Evolutionary conservation across 2,113 vertebrate genomes (phyloP), one percentile per base, ranked within the genome.

Genomic region (Eleginops maclovinus): DNA sequence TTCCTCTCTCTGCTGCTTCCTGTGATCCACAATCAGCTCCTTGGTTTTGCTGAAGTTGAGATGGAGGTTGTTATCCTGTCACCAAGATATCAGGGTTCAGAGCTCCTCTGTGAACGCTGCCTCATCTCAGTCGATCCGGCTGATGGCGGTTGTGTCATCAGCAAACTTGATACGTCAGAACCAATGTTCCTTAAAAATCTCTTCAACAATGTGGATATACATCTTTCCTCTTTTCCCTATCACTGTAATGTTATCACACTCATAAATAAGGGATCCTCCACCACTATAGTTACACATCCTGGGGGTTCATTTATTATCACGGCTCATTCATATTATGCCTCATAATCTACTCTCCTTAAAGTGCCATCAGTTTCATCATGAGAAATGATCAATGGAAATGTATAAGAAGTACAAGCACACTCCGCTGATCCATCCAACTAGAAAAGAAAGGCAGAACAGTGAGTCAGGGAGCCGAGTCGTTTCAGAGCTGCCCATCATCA

Each of bases 171-270:
- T 36, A 72, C 3, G 3, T 65, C 13, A 66, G 41, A 72, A 36
- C 28, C 59, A 61, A 13, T 44, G 65, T 58, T 36, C 19, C 40
- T 49, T 67, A 50, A 36, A 70, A 56, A 54, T 79, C 36, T 56
- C 62, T 43, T 71, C 22, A 28, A 4, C 64, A 22, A 2, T 9
- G 14, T 21, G 26, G 16, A 4, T 47, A 28, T 36, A 4, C 62
- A 28, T 36, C 50, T 56, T 28, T 70, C 47, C 9, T n/a, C 61
- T n/a, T 61, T 8, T 44, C 7, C 22, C 16, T 40, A 17, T 51
- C 22, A 28, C 26, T 4, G 13, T 41, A 15, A 46, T 41, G 3
- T 51, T 51, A 31, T 73, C 9, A 40, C 56, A 19, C 19, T 36
- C 12, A 17, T 47, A 31, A 60, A 66, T 72, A 41, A 59, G 9